These are phyloP conservation scores for Smithornis capensis DNA, from an alignment of 2,113 vertebrate genomes.

Conservation along the genomic window DNA sequence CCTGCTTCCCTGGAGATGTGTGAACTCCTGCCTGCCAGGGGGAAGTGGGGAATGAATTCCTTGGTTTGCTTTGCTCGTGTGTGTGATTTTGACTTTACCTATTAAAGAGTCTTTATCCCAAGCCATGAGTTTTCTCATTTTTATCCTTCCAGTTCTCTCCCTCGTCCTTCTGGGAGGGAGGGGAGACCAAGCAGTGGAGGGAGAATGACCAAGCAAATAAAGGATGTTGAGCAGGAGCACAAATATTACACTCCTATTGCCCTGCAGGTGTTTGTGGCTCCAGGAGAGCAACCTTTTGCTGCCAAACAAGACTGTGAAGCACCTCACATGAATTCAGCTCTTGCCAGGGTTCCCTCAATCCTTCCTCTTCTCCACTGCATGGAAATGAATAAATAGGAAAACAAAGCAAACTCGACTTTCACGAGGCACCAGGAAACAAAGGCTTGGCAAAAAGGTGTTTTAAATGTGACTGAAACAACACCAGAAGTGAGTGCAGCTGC, in stretches of 20 bases:
- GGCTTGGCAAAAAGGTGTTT: background rate
- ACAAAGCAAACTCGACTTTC: background rate
- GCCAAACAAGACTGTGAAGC: background rate
- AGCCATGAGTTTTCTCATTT: background rate
- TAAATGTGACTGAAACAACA: constrained; percentile 1
- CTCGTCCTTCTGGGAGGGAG: background rate
- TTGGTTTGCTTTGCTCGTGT: background rate
- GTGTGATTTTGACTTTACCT: background rate
- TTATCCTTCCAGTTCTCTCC: background rate
- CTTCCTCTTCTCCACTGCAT: background rate
- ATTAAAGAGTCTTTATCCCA: background rate
- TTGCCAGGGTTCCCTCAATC: background rate
- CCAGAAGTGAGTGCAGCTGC: background rate
- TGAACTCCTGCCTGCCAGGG: background rate
- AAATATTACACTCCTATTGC: background rate
- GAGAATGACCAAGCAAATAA: background rate
- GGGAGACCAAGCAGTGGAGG: background rate
- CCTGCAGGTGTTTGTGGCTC: background rate
- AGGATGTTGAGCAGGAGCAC: background rate
- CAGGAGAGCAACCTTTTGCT: background rate
- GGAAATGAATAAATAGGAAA: background rate
- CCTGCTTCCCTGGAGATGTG: background rate
- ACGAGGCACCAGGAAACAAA: constrained; percentile 23
- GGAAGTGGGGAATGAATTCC: background rate
- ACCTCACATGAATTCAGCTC: background rate